Evolutionary conservation across 1,140 invertebrate species (phyloP).

Genomic region (Penaeus japonicus): DNA sequence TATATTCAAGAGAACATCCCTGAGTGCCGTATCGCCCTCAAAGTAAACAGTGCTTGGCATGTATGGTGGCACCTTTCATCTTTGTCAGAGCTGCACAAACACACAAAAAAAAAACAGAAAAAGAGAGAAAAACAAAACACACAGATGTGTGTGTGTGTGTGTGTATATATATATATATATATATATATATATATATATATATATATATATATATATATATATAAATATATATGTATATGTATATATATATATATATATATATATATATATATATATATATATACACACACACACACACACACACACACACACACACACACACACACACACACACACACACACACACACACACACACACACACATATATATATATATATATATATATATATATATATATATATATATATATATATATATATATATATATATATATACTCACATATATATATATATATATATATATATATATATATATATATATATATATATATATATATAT

Average conservation of each 20-base stretch:
- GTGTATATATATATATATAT: conserved; percentile 13
- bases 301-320: too few species aligned
- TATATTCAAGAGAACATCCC: too few species aligned
- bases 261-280: background rate
- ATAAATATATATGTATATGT: background rate
- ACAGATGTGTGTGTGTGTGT: background rate
- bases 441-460: conserved; percentile 13
- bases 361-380: background rate
- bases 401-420: conserved; percentile 13
- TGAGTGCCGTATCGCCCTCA: too few species aligned
- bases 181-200: background rate
- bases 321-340: too few species aligned
- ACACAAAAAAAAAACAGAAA: background rate
- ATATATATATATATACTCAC: conserved; percentile 1
- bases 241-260: background rate
- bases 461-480: conserved; percentile 1
- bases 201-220: conserved; percentile 1
- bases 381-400: background rate
- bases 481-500: background rate
- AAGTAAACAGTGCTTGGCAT: too few species aligned
- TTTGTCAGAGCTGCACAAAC: too few species aligned
- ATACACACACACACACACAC: background rate
- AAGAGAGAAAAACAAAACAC: background rate
- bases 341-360: too few species aligned
- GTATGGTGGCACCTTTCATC: too few species aligned